Evolutionary conservation across 2,888 invertebrate species (phyloP).

Genomic region (Trichopria drosophilae): DNA sequence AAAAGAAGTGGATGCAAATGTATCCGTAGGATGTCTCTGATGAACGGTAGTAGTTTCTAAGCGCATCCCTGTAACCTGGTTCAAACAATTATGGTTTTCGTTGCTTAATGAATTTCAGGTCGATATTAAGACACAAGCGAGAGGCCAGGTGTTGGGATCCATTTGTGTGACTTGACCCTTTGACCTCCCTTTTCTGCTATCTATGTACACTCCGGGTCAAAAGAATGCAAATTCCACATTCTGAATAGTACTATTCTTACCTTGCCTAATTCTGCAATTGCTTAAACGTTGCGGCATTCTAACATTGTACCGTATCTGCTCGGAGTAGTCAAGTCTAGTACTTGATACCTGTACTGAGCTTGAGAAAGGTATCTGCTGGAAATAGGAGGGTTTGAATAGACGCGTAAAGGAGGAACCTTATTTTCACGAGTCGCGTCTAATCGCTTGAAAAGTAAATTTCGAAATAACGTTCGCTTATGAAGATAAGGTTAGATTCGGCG

Average conservation of each 20-base stretch:
- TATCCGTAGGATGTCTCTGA: not conserved
- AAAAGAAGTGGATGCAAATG: constrained; percentile 10
- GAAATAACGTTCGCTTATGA: constrained; percentile 36
- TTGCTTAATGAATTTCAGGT: constrained; percentile 60
- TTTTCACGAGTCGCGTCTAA: constrained; percentile 46
- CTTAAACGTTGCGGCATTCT: no score
- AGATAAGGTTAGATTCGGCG: constrained; percentile 44
- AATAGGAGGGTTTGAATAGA: constrained; percentile 52
- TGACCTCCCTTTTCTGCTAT: constrained; percentile 55
- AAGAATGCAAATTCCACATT: constrained; percentile 47
- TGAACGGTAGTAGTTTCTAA: constrained; percentile 46
- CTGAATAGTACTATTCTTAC: constrained; percentile 49
- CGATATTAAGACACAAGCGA: constrained; percentile 59
- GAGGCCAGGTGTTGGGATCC: constrained; percentile 58
- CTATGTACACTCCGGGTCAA: constrained; percentile 43
- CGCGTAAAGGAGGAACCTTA: constrained; percentile 42
- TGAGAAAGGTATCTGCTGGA: constrained; percentile 34
- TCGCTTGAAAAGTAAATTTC: constrained; percentile 31
- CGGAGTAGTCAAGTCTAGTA: no score
- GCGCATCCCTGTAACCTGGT: constrained; percentile 46
- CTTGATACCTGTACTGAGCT: no score
- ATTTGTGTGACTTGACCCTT: constrained; percentile 57
- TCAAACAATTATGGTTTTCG: constrained; percentile 57
- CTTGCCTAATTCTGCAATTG: constrained; percentile 44
- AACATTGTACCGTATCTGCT: no score